A percentile compares a stretch with the other conserved stretches of the same genome.
phyloP scores from a whole-genome alignment of 1,140 invertebrate genomes.

The Megathymus violae region DNA sequence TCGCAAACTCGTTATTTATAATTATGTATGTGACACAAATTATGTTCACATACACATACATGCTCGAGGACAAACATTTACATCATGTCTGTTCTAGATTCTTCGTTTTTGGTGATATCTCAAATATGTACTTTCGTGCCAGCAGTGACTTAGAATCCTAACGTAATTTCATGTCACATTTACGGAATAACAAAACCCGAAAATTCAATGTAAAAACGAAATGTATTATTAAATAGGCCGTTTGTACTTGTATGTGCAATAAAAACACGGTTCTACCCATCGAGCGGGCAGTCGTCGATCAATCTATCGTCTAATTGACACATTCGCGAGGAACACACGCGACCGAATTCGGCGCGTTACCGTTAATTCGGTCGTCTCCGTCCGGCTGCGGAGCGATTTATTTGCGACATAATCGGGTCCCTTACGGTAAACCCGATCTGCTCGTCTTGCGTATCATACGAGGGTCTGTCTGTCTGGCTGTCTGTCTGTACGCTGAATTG shows the following conservation, averaged over 20 bases:
- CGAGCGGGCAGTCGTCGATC: conserved; percentile 38
- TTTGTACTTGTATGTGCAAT: conserved; percentile 1
- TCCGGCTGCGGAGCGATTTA: conserved; percentile 62
- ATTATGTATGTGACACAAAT: too few species aligned
- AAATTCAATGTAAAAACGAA: too few species aligned
- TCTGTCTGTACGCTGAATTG: conserved; percentile 3
- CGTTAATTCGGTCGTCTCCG: conserved; percentile 60
- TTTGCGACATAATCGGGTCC: conserved; percentile 72
- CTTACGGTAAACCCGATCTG: conserved; percentile 68
- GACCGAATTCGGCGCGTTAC: conserved; percentile 67
- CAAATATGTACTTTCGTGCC: too few species aligned
- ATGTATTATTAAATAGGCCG: too few species aligned
- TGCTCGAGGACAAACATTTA: too few species aligned
- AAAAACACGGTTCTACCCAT: neutral
- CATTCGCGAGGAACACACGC: conserved; percentile 28
- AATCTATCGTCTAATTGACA: conserved; percentile 54
- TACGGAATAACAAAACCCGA: too few species aligned
- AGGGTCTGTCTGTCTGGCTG: conserved; percentile 7
- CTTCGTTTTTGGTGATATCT: too few species aligned
- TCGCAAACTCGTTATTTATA: too few species aligned
- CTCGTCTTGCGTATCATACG: conserved; percentile 41
- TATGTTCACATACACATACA: too few species aligned
- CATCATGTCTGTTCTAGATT: too few species aligned
- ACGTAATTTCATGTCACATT: too few species aligned
- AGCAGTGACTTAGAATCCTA: too few species aligned